Conservation (phyloP, 2,797 vertebrate genomes). For the Pelobates cultripes region DNA sequence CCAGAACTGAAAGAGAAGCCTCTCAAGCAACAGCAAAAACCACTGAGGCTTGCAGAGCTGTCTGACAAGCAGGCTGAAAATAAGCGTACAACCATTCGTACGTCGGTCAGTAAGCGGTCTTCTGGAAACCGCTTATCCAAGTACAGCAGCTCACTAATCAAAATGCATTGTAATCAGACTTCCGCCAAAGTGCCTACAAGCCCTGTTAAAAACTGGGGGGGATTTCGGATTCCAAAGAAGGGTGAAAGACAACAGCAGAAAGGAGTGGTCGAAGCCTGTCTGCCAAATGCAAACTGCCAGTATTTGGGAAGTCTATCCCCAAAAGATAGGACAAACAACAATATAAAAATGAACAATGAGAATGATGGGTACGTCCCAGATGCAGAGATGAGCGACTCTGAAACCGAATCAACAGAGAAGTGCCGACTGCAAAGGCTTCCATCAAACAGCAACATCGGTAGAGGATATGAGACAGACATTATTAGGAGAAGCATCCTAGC, state of each 20-base stretch:
- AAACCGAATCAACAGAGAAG: conserved; percentile 77
- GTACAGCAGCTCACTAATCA: conserved; percentile 77
- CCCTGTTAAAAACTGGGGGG: conserved; percentile 90
- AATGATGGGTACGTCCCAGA: conserved; percentile 77
- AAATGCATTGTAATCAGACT: conserved; percentile 65
- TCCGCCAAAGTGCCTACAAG: conserved; percentile 75
- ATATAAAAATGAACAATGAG: conserved; percentile 77
- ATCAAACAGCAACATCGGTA: conserved; percentile 75
- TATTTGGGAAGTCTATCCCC: conserved; percentile 65
- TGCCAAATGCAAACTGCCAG: conserved; percentile 66
- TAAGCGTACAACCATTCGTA: conserved; percentile 69
- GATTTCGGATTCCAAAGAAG: conserved; percentile 94
- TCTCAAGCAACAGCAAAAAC: conserved; percentile 73
- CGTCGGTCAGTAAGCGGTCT: conserved; percentile 63
- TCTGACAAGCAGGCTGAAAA: conserved; percentile 79
- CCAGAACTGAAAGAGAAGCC: conserved; percentile 73
- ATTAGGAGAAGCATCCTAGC: conserved; percentile 91
- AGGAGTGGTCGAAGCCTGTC: conserved; percentile 59
- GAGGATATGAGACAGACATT: conserved; percentile 85
- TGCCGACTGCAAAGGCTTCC: conserved; percentile 81
- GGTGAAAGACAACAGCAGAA: conserved; percentile 75
- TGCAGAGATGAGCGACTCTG: conserved; percentile 76
- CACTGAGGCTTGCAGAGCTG: conserved; percentile 73
- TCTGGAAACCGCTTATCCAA: conserved; percentile 67
- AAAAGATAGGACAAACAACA: conserved; percentile 74